Evolutionary conservation across 2,113 vertebrate genomes (phyloP), one percentile per base, ranked within the genome.

Genomic region (Solea solea): DNA sequence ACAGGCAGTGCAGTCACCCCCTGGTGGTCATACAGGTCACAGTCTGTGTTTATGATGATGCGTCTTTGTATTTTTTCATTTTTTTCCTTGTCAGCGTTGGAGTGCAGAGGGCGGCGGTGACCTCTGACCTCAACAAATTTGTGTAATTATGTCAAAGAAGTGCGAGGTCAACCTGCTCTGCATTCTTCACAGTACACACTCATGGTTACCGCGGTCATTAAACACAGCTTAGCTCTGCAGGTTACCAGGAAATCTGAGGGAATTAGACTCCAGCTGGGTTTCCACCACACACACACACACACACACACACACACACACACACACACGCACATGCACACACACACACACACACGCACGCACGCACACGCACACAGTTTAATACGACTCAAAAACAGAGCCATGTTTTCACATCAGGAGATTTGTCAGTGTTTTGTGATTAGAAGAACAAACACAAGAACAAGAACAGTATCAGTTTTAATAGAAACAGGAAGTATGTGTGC

Each of bases 221-320:
- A 93, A 93, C 80, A 89, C 92, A 93, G 93, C 91, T 94, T 93
- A 93, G 83, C 91, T 76, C 85, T 84, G 89, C 69, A 56, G 88
- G 89, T 69, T 72, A 92, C 80, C 83, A 86, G 89, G 88, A 89
- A 90, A 90, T 94, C 89, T 89, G 82, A 60, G 73, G 86, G 87
- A 90, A 93, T 94, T 93, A 94, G 80, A 49, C 79, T 92, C 92
- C 91, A 85, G 84, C 90, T 78, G 84, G 59, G 81, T 90, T 89
- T 90, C 90, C 89, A 88, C 79, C 78, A 83, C 86, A 78, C 84
- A 80, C 84, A 82, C 78, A 44, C 48, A 6, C 45, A 48, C 11
- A 54, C 67, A 44, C 52, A 65, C 21, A 9, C 40, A 25, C 28
- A 25, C 27, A 1, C 27, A 6, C 16, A 6, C 27, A 8, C 57